Percentiles rank a stretch among this genome's conserved stretches.
Conservation (phyloP, 2,888 invertebrate genomes). For the Odiellus spinosus region DNA sequence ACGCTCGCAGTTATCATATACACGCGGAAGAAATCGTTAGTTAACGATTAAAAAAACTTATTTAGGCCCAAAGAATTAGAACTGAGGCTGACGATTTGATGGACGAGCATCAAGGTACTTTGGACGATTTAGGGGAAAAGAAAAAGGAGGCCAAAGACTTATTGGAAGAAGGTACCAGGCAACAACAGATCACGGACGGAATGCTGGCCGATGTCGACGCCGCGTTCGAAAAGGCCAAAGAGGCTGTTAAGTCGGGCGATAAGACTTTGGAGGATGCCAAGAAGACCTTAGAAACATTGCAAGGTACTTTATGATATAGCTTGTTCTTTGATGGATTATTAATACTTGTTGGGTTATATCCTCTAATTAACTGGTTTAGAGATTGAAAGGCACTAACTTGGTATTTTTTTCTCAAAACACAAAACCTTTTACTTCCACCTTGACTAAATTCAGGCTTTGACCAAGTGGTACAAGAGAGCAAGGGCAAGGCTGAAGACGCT, state of each 20-base stretch:
- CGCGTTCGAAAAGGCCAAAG: constrained; percentile 48
- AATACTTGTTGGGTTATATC: background rate
- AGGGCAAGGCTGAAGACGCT: constrained; percentile 60
- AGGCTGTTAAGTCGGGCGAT: constrained; percentile 71
- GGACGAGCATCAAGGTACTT: constrained; percentile 36
- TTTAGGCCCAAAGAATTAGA: constrained; percentile 35
- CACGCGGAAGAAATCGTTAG: no score
- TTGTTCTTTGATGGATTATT: no score
- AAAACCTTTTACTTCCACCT: no score
- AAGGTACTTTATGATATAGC: constrained; percentile 35
- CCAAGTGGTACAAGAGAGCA: constrained; percentile 68
- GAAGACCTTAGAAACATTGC: constrained; percentile 56
- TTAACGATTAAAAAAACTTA: background rate
- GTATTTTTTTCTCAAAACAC: no score
- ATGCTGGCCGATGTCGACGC: constrained; percentile 59
- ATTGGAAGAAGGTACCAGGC: constrained; percentile 40
- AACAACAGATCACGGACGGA: constrained; percentile 58
- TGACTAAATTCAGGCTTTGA: constrained; percentile 48
- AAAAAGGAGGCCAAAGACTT: constrained; percentile 33
- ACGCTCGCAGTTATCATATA: no score
- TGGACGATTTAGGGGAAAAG: constrained; percentile 43
- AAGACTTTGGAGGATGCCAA: constrained; percentile 61
- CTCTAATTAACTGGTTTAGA: background rate
- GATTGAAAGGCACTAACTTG: background rate
- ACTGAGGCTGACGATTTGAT: constrained; percentile 49